A percentile compares a stretch with the other conserved stretches of the same genome.
These are phyloP conservation scores for Neoarius graeffei DNA, from an alignment of 2,113 vertebrate genomes.

Conservation along the genomic window DNA sequence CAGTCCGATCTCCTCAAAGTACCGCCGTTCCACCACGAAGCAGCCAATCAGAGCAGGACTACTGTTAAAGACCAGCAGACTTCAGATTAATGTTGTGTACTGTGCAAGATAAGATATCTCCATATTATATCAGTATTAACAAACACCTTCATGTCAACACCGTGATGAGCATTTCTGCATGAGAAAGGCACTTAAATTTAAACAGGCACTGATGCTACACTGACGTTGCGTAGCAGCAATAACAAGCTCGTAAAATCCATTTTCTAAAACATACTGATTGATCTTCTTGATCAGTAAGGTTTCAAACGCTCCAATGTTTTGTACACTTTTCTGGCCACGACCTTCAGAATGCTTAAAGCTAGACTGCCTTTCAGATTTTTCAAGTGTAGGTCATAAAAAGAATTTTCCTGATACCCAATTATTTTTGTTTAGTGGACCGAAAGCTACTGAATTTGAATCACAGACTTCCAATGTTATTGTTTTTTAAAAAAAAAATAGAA, in stretches of 20 bases:
- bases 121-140: background rate
- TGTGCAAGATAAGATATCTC: background rate
- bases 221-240: background rate
- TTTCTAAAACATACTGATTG: background rate
- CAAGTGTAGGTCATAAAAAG: too few species aligned
- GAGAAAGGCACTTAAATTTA: background rate
- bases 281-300: background rate
- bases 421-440: too few species aligned
- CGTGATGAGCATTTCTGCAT: background rate
- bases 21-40: constrained; percentile 94
- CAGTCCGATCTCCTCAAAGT: constrained; percentile 96
- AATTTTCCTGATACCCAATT: too few species aligned
- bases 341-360: background rate
- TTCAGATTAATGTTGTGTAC: background rate
- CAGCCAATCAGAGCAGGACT: constrained; percentile 97
- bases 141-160: background rate
- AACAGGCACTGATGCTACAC: background rate
- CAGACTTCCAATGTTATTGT: too few species aligned
- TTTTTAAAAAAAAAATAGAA: too few species aligned
- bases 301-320: background rate
- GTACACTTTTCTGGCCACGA: background rate
- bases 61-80: constrained; percentile 67
- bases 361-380: too few species aligned
- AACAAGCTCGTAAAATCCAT: background rate
- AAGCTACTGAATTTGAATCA: too few species aligned